phyloP scores from a whole-genome alignment of 2,888 invertebrate genomes.

The Drosophila tanythrix region DNA sequence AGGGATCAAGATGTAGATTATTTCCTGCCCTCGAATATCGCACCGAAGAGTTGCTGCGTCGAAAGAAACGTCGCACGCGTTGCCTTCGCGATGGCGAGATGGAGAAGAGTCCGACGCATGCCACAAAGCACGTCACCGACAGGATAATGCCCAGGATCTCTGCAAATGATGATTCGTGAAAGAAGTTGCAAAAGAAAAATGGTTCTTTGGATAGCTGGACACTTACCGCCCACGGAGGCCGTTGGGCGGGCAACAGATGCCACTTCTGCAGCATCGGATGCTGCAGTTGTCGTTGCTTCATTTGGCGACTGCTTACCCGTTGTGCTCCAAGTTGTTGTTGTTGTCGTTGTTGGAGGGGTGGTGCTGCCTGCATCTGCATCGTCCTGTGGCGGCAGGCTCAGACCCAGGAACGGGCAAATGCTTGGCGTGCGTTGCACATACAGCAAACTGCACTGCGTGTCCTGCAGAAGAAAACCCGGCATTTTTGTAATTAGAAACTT shows the following conservation, averaged over 20 bases:
- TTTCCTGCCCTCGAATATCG: conserved; percentile 80
- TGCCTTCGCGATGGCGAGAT: conserved; percentile 81
- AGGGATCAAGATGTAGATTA: not conserved
- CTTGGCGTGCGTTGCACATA: conserved; percentile 82
- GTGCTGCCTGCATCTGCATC: conserved; percentile 9
- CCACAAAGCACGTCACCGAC: conserved; percentile 75
- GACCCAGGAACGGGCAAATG: conserved; percentile 82
- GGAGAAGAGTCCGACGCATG: conserved; percentile 78
- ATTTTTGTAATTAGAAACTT: conserved; percentile 73
- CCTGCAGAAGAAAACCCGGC: conserved; percentile 52
- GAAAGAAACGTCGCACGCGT: conserved; percentile 74
- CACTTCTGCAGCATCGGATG: conserved; percentile 41
- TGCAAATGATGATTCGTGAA: conserved; percentile 37
- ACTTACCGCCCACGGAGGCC: conserved; percentile 81
- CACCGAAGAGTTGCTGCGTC: conserved; percentile 77
- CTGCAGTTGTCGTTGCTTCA: conserved; percentile 48
- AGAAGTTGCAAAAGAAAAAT: not conserved
- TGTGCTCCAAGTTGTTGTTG: conserved; percentile 36
- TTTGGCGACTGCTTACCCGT: conserved; percentile 60
- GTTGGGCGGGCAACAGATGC: conserved; percentile 63
- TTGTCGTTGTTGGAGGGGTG: conserved; percentile 23
- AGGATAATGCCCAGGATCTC: conserved; percentile 78
- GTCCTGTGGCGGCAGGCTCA: conserved; percentile 47
- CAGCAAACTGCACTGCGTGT: conserved; percentile 80
- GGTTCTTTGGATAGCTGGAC: conserved; percentile 27